A percentile compares a stretch with the other conserved stretches of the same genome.
phyloP scores from a whole-genome alignment of 2,888 invertebrate species.

The Agrotis ipsilon region DNA sequence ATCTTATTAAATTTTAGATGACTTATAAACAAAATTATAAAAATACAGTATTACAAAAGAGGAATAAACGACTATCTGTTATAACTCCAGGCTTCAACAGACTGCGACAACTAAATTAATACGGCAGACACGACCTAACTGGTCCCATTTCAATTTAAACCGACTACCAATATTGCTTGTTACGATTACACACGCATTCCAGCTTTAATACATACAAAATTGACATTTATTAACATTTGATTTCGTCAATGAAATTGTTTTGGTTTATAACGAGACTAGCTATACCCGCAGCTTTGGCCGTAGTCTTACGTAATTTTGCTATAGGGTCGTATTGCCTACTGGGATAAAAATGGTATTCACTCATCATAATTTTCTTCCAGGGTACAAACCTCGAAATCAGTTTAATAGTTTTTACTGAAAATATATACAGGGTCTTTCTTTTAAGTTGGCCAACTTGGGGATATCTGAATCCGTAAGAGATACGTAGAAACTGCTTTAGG shows the following conservation, averaged over 20 bases:
- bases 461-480: too few species aligned
- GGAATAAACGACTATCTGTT: constrained; percentile 8
- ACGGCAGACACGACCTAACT: constrained; percentile 26
- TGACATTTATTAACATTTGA: constrained; percentile 48
- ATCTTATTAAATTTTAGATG: neutral
- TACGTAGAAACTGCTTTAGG: too few species aligned
- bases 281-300: too few species aligned
- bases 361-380: too few species aligned
- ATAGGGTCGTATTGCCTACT: too few species aligned
- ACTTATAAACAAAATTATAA: neutral
- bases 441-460: too few species aligned
- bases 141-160: constrained; percentile 41
- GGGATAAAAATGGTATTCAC: too few species aligned
- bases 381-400: too few species aligned
- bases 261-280: constrained; percentile 1
- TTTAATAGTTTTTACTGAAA: too few species aligned
- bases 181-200: constrained; percentile 39
- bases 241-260: constrained; percentile 33
- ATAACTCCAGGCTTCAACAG: neutral
- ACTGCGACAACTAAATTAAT: constrained; percentile 32
- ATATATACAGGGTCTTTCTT: too few species aligned
- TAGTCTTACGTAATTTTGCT: too few species aligned
- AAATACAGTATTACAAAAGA: neutral
- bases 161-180: constrained; percentile 28
- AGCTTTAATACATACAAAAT: constrained; percentile 32